Percentiles rank a stretch among this genome's conserved stretches.
Evolutionary conservation across 1,140 invertebrate genomes (phyloP).

Genomic region (Rhopalosiphum padi): DNA sequence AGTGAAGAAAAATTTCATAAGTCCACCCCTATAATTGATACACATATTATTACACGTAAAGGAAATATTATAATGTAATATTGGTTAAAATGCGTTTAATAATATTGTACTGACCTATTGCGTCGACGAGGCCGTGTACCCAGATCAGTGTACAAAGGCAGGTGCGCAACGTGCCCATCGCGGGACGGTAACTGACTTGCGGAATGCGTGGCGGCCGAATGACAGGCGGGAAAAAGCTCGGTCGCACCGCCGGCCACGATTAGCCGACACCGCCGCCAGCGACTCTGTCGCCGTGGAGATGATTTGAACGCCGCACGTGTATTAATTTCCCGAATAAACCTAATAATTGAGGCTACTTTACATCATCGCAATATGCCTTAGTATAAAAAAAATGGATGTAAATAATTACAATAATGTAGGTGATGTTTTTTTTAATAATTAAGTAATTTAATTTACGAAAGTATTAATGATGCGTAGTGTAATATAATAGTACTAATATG

Average conservation of each 20-base stretch:
- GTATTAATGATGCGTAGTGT: too few species aligned
- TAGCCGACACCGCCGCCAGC: not conserved
- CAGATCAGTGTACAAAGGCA: slow-evolving; percentile 42
- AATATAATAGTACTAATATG: too few species aligned
- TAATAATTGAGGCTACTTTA: not conserved
- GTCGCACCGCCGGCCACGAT: not conserved
- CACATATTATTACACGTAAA: not conserved
- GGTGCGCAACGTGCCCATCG: slow-evolving; percentile 53
- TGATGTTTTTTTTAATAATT: too few species aligned
- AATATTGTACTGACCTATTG: slow-evolving; percentile 39
- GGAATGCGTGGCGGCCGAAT: slow-evolving; percentile 30
- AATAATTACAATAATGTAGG: too few species aligned
- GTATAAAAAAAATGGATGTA: too few species aligned
- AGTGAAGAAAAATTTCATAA: accelerated
- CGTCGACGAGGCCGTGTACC: slow-evolving; percentile 9
- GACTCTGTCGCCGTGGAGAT: slow-evolving; percentile 35
- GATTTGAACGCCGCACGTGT: slow-evolving; percentile 35
- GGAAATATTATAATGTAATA: not conserved
- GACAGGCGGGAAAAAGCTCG: slow-evolving; percentile 1
- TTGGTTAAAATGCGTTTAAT: not conserved
- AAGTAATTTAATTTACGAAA: too few species aligned
- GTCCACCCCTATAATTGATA: not conserved
- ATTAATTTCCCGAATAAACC: not conserved
- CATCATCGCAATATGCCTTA: too few species aligned
- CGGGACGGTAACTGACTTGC: slow-evolving; percentile 36